A percentile compares a stretch with the other conserved stretches of the same genome.
Evolutionary conservation across 2,113 vertebrate genomes (phyloP).

Genomic region (Poecile atricapillus): DNA sequence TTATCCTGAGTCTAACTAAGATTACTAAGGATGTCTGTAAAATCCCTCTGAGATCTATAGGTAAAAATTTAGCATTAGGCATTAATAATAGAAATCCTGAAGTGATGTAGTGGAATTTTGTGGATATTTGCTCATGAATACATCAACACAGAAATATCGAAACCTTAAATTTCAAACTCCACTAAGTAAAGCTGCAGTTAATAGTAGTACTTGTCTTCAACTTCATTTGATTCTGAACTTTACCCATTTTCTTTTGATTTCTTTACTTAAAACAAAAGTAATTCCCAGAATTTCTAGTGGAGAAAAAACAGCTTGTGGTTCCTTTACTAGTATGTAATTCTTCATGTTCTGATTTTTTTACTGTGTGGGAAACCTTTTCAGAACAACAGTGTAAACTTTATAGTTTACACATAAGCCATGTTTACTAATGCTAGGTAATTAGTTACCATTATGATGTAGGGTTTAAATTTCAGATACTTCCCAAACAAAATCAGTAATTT

Average conservation of each 20-base stretch:
- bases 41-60: background rate
- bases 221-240: background rate
- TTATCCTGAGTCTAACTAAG: background rate
- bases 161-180: background rate
- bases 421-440: background rate
- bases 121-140: conserved; percentile 6
- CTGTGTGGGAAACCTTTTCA: background rate
- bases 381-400: background rate
- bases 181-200: background rate
- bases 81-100: conserved; percentile 9
- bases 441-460: background rate
- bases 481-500: background rate
- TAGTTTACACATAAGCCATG: background rate
- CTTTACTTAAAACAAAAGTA: background rate
- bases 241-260: background rate
- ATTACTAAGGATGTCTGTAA: background rate
- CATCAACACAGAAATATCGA: background rate
- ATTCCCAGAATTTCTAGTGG: background rate
- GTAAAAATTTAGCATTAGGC: conserved; percentile 15
- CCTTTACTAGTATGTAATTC: background rate
- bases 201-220: background rate
- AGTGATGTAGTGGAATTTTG: conserved; percentile 4
- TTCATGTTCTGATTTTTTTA: background rate
- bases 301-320: background rate
- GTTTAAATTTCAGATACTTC: background rate